Evolutionary conservation across 2,113 vertebrate species (phyloP).

Genomic region (Rhegmatorhina hoffmannsi): DNA sequence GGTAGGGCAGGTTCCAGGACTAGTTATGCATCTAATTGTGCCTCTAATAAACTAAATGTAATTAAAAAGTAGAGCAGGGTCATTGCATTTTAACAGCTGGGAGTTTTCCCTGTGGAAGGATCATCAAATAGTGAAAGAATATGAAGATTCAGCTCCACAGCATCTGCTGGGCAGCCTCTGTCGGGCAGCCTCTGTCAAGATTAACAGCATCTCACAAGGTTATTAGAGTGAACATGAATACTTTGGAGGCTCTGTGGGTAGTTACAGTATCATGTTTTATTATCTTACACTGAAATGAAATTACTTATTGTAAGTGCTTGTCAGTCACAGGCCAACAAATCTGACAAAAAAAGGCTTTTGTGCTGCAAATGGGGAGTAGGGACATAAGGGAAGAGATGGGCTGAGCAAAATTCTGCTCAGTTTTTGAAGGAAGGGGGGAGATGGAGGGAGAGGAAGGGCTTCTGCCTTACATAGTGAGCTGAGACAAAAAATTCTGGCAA

Average conservation of each 20-base stretch:
- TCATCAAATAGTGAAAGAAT: constrained; percentile 74
- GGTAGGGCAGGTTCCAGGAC: constrained; percentile 42
- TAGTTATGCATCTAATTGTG: constrained; percentile 71
- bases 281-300: constrained; percentile 79
- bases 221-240: constrained; percentile 83
- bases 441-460: neutral
- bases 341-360: constrained; percentile 67
- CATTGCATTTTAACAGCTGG: constrained; percentile 77
- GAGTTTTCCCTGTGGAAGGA: constrained; percentile 75
- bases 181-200: constrained; percentile 77
- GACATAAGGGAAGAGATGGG: constrained; percentile 7
- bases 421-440: neutral
- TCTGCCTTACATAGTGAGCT: neutral
- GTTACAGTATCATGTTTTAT: constrained; percentile 82
- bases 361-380: neutral
- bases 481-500: neutral
- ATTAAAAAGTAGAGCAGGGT: constrained; percentile 76
- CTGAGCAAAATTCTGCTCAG: constrained; percentile 36
- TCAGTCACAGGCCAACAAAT: constrained; percentile 79
- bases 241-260: constrained; percentile 79
- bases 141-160: constrained; percentile 73
- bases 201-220: constrained; percentile 77
- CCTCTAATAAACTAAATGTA: constrained; percentile 79
- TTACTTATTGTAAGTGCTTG: constrained; percentile 86
- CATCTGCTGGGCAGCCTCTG: constrained; percentile 76